These are phyloP conservation scores for Arrhamphus sclerolepis DNA, from an alignment of 2,797 vertebrate species.

Conservation along the genomic window DNA sequence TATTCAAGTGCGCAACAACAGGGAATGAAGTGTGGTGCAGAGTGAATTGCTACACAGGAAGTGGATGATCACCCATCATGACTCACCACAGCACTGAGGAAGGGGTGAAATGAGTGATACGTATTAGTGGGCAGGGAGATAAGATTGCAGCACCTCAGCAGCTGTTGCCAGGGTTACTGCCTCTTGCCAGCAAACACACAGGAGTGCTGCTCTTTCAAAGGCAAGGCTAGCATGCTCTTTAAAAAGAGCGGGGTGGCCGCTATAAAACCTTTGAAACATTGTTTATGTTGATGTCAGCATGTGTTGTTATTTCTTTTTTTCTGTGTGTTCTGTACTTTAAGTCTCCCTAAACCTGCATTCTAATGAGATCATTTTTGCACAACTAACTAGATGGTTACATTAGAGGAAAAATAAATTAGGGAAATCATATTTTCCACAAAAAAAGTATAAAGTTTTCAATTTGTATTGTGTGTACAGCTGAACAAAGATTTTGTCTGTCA, in stretches of 20 bases:
- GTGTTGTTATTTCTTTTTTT: background rate
- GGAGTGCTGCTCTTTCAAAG: slow-evolving; percentile 34
- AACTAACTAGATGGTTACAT: background rate
- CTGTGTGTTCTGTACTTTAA: background rate
- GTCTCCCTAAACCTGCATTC: too few species aligned
- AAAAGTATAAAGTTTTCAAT: too few species aligned
- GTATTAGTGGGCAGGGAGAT: slow-evolving; percentile 60
- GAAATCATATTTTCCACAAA: too few species aligned
- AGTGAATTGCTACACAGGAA: slow-evolving; percentile 58
- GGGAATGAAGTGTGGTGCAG: background rate
- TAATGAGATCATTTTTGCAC: background rate
- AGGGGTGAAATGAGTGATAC: slow-evolving; percentile 26
- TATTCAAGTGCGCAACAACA: background rate
- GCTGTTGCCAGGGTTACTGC: slow-evolving; percentile 79
- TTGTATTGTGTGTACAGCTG: too few species aligned
- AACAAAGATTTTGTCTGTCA: background rate
- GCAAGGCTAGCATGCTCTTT: slow-evolving; percentile 48
- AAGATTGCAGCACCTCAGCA: slow-evolving; percentile 64
- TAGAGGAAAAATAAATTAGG: too few species aligned
- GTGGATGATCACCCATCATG: slow-evolving; percentile 56
- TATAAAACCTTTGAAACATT: slow-evolving; percentile 28
- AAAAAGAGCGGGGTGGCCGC: slow-evolving; percentile 21
- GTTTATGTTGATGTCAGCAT: background rate
- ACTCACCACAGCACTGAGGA: slow-evolving; percentile 57
- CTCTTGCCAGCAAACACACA: slow-evolving; percentile 68